Percentiles rank a stretch among this genome's conserved stretches.
phyloP scores from a whole-genome alignment of 2,113 vertebrate species.

The Probosciger aterrimus region DNA sequence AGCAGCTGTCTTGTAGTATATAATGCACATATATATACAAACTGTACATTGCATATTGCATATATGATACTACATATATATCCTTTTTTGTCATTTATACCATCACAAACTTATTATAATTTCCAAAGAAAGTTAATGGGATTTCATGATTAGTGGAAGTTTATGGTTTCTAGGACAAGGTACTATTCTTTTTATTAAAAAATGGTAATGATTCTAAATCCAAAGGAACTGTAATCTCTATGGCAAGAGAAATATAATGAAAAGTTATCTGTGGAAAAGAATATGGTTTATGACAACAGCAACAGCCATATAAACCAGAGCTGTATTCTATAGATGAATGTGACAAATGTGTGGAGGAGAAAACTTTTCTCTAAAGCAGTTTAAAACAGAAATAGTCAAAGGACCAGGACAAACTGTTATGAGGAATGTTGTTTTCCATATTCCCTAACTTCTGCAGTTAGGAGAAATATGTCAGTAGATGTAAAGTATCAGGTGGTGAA shows the following conservation, averaged over 20 bases:
- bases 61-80: not conserved
- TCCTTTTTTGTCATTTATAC: not conserved
- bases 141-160: not conserved
- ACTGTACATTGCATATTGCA: not conserved
- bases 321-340: not conserved
- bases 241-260: not conserved
- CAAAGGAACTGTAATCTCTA: not conserved
- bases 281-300: not conserved
- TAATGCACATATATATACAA: not conserved
- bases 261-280: not conserved
- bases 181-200: not conserved
- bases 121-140: not conserved
- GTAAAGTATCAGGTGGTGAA: not conserved
- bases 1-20: not conserved
- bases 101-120: not conserved
- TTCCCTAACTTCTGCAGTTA: not conserved
- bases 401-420: not conserved
- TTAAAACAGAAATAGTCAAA: not conserved
- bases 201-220: not conserved
- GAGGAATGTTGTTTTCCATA: not conserved
- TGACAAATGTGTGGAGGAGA: not conserved
- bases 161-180: not conserved
- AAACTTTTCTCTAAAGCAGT: not conserved
- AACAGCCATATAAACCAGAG: not conserved
- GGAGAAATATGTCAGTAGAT: not conserved